Conservation (phyloP, 2,888 invertebrate species). For the Drosophila aldrichi region DNA sequence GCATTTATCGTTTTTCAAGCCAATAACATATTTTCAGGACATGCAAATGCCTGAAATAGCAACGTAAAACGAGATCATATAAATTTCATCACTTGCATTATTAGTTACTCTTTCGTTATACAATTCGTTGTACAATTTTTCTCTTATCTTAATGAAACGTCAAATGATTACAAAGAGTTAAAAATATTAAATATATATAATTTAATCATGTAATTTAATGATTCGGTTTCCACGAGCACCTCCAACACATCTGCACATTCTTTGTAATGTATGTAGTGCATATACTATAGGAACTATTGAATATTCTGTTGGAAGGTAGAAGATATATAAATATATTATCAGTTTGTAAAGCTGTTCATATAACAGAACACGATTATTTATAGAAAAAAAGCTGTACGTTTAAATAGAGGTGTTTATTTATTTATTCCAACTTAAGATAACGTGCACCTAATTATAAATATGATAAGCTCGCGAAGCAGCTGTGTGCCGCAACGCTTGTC, state of each 20-base stretch:
- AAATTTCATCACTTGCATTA: background rate
- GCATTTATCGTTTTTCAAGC: conserved; percentile 19
- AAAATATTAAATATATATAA: background rate
- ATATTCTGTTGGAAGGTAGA: no score
- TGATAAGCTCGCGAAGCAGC: conserved; percentile 32
- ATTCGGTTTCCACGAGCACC: background rate
- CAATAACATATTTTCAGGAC: conserved; percentile 16
- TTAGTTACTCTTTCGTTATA: conserved; percentile 23
- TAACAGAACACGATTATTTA: no score
- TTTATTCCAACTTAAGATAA: conserved; percentile 46
- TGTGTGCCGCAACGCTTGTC: conserved; percentile 47
- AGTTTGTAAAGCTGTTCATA: no score
- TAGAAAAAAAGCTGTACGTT: background rate
- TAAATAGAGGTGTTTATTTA: conserved; percentile 40
- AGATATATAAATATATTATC: no score
- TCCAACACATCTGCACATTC: background rate
- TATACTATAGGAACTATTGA: no score
- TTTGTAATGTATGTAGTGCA: no score
- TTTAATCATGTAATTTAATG: background rate
- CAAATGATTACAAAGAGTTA: no score
- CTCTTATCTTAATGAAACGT: no score
- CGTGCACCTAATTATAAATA: conserved; percentile 59
- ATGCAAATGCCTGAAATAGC: conserved; percentile 18
- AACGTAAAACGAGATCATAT: no score
- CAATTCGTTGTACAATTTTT: background rate